Evolutionary conservation across 2,797 vertebrate species (phyloP).

Genomic region (Remorina albescens): DNA sequence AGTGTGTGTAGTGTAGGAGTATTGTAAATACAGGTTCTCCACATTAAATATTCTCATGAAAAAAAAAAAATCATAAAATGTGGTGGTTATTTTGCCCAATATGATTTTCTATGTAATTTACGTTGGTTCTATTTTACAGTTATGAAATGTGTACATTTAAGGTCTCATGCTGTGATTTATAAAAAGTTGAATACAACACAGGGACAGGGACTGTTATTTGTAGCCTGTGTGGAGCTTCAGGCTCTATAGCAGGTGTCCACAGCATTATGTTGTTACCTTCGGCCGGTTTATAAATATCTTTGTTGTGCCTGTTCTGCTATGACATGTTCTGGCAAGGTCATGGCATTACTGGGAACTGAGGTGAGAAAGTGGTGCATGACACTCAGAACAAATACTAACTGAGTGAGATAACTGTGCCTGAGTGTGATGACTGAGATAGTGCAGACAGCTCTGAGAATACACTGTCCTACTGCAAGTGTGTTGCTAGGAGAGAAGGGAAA

Average conservation of each 20-base stretch:
- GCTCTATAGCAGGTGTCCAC: slow-evolving; percentile 35
- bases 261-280: slow-evolving; percentile 59
- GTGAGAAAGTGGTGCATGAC: slow-evolving; percentile 50
- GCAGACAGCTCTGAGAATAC: slow-evolving; percentile 38
- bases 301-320: slow-evolving; percentile 43
- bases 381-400: slow-evolving; percentile 47
- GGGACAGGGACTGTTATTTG: not conserved
- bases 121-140: slow-evolving; percentile 6
- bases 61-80: not conserved
- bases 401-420: slow-evolving; percentile 39
- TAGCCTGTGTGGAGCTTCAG: not conserved
- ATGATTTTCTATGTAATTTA: slow-evolving; percentile 4
- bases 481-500: not conserved
- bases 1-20: too few relatives aligned
- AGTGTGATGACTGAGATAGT: slow-evolving; percentile 13
- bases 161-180: not conserved
- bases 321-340: slow-evolving; percentile 46
- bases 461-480: slow-evolving; percentile 14
- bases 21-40: not conserved
- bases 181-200: not conserved
- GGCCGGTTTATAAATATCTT: slow-evolving; percentile 74
- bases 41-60: slow-evolving; percentile 6
- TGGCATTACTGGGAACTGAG: slow-evolving; percentile 19
- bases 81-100: not conserved
- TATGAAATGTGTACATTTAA: slow-evolving; percentile 8